Percentiles rank a stretch among this genome's conserved stretches.
phyloP scores from a whole-genome alignment of 2,113 vertebrate genomes.

The Poicephalus meyeri region DNA sequence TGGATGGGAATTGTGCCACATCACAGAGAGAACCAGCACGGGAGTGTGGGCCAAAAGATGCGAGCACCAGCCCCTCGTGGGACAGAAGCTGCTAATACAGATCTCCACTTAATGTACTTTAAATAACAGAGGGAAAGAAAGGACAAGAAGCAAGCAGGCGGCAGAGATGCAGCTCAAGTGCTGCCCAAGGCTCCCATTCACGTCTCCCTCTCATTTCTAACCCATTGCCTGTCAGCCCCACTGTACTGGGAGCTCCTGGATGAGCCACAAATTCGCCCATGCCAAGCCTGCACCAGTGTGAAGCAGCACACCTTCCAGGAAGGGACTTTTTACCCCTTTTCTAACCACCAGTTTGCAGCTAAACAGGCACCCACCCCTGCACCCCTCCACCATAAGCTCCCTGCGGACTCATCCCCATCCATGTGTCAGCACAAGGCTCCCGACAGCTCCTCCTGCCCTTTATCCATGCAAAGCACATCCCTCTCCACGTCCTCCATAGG shows the following conservation, averaged over 20 bases:
- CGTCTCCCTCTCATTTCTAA: neutral
- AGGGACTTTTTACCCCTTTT: neutral
- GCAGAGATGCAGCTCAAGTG: neutral
- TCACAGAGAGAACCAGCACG: neutral
- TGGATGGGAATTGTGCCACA: fast-evolving
- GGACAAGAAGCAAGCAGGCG: neutral
- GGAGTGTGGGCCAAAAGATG: neutral
- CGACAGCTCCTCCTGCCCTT: neutral
- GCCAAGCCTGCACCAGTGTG: fast-evolving
- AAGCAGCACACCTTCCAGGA: neutral
- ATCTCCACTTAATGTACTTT: neutral
- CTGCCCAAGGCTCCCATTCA: neutral
- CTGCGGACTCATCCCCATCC: neutral
- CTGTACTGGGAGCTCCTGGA: neutral
- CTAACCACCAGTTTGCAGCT: neutral
- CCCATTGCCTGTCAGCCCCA: fast-evolving
- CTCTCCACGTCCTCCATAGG: neutral
- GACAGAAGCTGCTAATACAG: neutral
- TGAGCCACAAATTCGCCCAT: neutral
- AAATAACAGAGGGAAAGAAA: neutral
- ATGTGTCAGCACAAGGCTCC: neutral
- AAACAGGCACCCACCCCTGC: neutral
- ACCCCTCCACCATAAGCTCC: neutral
- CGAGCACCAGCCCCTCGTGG: neutral
- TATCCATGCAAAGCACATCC: neutral